Evolutionary conservation across 2,888 invertebrate species (phyloP).

Genomic region (Odiellus spinosus): DNA sequence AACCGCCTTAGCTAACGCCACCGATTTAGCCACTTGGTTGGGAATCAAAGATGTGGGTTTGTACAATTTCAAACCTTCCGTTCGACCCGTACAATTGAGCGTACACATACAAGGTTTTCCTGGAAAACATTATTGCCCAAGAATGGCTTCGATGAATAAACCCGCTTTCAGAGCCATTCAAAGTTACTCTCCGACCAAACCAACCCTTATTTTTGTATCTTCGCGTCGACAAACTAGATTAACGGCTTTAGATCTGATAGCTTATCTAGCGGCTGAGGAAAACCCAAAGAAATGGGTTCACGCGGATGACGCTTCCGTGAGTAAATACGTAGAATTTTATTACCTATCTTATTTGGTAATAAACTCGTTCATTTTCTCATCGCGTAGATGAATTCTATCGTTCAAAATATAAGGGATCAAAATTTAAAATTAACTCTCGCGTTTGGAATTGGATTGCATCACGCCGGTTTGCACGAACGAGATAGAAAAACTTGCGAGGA

Average conservation of each 20-base stretch:
- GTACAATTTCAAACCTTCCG: conserved; percentile 94
- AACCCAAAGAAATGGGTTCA: conserved; percentile 91
- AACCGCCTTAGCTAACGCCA: conserved; percentile 93
- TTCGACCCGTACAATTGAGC: conserved; percentile 90
- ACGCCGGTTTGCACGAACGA: conserved; percentile 85
- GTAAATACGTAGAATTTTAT: background rate
- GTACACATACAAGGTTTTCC: conserved; percentile 89
- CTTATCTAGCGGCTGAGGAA: conserved; percentile 72
- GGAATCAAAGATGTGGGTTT: conserved; percentile 70
- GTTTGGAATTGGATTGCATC: conserved; percentile 97
- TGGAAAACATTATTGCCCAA: conserved; percentile 95
- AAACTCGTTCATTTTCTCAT: background rate
- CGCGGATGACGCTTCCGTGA: conserved; percentile 46
- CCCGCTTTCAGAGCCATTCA: conserved; percentile 88
- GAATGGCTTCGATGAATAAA: conserved; percentile 99
- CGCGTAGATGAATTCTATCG: conserved; percentile 49
- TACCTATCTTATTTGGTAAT: conserved; percentile 6
- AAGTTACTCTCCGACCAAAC: conserved; percentile 78
- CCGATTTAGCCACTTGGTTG: conserved; percentile 91
- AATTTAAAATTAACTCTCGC: conserved; percentile 82
- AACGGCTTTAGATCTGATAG: conserved; percentile 86
- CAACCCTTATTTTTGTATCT: conserved; percentile 85
- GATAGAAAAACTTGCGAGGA: conserved; percentile 86
- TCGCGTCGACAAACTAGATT: conserved; percentile 89
- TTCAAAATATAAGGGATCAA: conserved; percentile 46